Conservation (phyloP, 2,797 vertebrate genomes). For the Hemitrygon akajei region DNA sequence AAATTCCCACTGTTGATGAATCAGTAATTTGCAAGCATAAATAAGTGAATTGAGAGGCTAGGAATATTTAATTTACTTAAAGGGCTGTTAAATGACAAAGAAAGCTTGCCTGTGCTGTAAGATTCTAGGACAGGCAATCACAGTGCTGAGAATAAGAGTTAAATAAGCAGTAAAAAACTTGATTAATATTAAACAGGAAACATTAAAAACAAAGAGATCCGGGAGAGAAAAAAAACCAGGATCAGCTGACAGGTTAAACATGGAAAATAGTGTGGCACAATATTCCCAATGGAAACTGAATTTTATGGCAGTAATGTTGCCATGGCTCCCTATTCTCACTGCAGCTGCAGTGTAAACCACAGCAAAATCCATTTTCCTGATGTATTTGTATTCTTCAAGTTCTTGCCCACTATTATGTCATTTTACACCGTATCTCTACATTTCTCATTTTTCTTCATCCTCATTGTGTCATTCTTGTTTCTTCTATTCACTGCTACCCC, state of each 20-base stretch:
- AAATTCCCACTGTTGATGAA: background rate
- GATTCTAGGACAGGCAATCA: background rate
- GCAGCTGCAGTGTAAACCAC: background rate
- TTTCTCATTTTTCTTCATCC: background rate
- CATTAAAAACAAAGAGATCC: background rate
- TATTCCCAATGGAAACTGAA: background rate
- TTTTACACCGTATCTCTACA: background rate
- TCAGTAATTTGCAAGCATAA: background rate
- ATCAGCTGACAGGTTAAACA: background rate
- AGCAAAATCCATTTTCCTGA: background rate
- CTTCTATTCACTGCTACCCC: background rate
- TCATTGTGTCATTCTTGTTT: background rate
- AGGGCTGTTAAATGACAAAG: background rate
- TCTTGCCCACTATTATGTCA: background rate
- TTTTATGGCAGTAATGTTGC: background rate
- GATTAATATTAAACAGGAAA: background rate
- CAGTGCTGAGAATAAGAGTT: background rate
- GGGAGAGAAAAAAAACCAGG: background rate
- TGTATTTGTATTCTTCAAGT: background rate
- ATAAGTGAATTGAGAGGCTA: background rate
- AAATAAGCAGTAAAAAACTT: background rate
- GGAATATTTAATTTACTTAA: background rate
- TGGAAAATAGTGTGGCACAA: background rate
- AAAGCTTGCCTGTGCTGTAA: too few relatives aligned
- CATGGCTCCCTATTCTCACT: slow-evolving; percentile 15